A percentile compares a stretch with the other conserved stretches of the same genome.
Conservation (phyloP, 2,113 vertebrate species). For the Lycaon pictus region DNA sequence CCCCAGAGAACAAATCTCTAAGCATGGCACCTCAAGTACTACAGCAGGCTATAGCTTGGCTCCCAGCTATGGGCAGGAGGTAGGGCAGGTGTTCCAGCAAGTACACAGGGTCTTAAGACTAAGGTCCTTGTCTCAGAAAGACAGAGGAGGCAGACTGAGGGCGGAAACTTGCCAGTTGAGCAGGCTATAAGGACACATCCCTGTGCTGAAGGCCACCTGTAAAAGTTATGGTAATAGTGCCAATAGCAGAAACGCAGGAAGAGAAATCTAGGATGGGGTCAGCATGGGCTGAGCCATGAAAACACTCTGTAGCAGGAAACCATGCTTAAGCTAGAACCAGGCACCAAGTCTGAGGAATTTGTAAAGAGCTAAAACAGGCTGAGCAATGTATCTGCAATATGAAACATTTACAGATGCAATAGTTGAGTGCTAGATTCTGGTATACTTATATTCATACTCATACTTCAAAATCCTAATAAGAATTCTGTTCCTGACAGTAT, state of each 20-base stretch:
- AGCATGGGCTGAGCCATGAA: neutral
- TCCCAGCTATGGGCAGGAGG: neutral
- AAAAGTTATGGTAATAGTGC: neutral
- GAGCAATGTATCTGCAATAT: neutral
- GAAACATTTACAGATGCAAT: neutral
- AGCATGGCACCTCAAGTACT: neutral
- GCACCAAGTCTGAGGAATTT: neutral
- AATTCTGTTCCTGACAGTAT: neutral
- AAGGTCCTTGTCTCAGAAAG: neutral
- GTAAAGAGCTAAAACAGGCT: neutral
- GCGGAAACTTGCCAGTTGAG: neutral
- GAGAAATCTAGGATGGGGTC: neutral
- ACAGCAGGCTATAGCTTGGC: neutral
- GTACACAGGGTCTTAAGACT: neutral
- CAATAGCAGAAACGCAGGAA: neutral
- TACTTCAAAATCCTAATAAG: neutral
- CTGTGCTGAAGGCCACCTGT: neutral
- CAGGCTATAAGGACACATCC: neutral
- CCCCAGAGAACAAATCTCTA: neutral
- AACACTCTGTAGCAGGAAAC: neutral
- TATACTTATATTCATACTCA: neutral
- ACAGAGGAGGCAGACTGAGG: neutral
- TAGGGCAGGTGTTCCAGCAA: neutral
- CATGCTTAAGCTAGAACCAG: neutral
- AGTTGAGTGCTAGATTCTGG: neutral